A percentile compares a stretch with the other conserved stretches of the same genome.
phyloP scores from a whole-genome alignment of 2,888 invertebrate genomes.

The Diachrysia chrysitis region DNA sequence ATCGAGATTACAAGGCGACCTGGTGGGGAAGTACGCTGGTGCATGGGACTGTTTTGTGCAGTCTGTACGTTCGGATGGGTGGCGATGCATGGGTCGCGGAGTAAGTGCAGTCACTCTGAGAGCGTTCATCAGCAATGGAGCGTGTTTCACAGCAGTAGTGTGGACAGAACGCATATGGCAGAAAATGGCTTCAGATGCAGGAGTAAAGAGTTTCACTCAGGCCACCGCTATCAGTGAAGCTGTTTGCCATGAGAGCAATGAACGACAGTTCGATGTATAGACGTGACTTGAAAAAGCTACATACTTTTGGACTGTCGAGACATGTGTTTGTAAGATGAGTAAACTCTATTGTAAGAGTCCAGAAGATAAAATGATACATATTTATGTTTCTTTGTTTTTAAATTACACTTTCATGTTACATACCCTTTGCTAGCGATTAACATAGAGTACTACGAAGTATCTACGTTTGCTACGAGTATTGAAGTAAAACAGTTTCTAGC shows the following conservation, averaged over 20 bases:
- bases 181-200: conserved; percentile 66
- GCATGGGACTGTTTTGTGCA: conserved; percentile 93
- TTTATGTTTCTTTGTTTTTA: conserved; percentile 32
- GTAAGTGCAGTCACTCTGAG: conserved; percentile 94
- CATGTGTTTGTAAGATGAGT: conserved; percentile 17
- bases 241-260: conserved; percentile 74
- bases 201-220: conserved; percentile 66
- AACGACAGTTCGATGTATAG: conserved; percentile 75
- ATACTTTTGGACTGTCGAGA: conserved; percentile 21
- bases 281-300: conserved; percentile 24
- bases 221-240: conserved; percentile 74
- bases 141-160: conserved; percentile 96
- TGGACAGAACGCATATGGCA: conserved; percentile 92
- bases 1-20: conserved; percentile 95
- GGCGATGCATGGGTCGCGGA: conserved; percentile 92
- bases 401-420: neutral
- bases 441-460: conserved; percentile 32
- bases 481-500: neutral
- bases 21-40: conserved; percentile 90
- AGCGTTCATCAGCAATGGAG: conserved; percentile 98
- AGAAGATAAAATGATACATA: conserved; percentile 43
- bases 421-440: neutral
- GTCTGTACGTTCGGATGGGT: conserved; percentile 92
- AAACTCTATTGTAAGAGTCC: conserved; percentile 4
- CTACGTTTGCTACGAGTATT: conserved; percentile 36